phyloP scores from a whole-genome alignment of 2,888 invertebrate genomes.

The Rutpela maculata region DNA sequence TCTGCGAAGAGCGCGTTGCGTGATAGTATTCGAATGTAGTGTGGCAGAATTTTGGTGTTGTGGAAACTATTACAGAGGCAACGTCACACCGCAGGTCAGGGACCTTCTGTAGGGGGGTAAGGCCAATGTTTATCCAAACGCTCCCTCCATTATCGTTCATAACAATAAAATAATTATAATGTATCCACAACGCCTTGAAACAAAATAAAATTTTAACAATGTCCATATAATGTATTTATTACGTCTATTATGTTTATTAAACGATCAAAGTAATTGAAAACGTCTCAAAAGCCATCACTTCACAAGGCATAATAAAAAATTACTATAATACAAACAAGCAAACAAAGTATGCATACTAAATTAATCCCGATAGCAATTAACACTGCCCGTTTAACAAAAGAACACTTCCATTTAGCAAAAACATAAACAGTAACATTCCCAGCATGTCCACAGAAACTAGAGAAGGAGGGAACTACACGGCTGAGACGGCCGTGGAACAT shows the following conservation, averaged over 20 bases:
- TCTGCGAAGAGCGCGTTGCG: too few relatives aligned
- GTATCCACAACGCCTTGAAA: not conserved
- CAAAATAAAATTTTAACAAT: not conserved
- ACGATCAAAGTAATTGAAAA: not conserved
- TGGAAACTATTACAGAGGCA: too few relatives aligned
- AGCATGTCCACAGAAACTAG: conserved; percentile 4
- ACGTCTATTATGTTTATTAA: not conserved
- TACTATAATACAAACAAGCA: not conserved
- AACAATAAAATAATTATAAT: not conserved
- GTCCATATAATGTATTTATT: not conserved
- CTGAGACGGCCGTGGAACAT: conserved; percentile 40
- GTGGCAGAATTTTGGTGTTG: too few relatives aligned
- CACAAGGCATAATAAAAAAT: conserved; percentile 11
- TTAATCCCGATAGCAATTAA: conserved; percentile 35
- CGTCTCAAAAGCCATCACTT: not conserved
- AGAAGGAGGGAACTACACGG: not conserved
- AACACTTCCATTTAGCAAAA: conserved; percentile 17
- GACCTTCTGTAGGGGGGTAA: too few relatives aligned
- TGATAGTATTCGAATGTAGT: too few relatives aligned
- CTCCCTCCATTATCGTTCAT: not conserved
- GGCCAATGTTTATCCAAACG: not conserved
- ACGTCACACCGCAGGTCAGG: too few relatives aligned
- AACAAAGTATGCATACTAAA: conserved; percentile 29
- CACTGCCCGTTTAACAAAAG: conserved; percentile 30
- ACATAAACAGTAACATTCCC: conserved; percentile 29